A percentile compares a stretch with the other conserved stretches of the same genome.
phyloP scores from a whole-genome alignment of 92 coral and sea anemone genomes.

The Parazoanthus darwini region DNA sequence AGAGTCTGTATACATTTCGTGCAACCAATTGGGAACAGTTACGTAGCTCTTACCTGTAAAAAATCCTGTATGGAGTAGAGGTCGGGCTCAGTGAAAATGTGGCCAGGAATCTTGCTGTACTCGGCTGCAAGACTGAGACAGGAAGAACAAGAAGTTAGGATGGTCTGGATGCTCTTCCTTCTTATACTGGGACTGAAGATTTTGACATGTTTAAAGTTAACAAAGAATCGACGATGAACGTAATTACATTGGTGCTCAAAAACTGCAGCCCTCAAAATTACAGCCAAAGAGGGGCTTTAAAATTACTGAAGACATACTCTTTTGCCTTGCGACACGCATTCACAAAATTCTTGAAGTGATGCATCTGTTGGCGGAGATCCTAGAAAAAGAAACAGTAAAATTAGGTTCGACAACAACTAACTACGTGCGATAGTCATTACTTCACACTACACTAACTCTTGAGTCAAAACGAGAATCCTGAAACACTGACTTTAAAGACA shows the following conservation, averaged over 20 bases:
- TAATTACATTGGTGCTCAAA: background rate
- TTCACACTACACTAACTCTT: background rate
- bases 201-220: background rate
- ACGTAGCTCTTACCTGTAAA: constrained; percentile 67
- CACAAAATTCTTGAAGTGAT: constrained; percentile 70
- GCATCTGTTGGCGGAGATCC: constrained; percentile 86
- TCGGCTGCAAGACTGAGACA: constrained; percentile 70
- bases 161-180: too few relatives aligned
- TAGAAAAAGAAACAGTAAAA: constrained; percentile 17
- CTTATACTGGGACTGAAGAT: too few relatives aligned
- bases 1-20: background rate
- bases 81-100: constrained; percentile 75
- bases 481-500: background rate
- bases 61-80: constrained; percentile 89
- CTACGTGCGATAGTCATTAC: background rate
- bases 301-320: constrained; percentile 63
- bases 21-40: background rate
- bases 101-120: constrained; percentile 68
- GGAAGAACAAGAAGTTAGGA: background rate
- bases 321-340: constrained; percentile 86
- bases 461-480: background rate
- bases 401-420: background rate
- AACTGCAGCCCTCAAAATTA: too few relatives aligned
- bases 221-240: background rate
- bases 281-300: too few relatives aligned